Conservation (phyloP, 2,888 invertebrate genomes). For the Hirtodrosophila duncani region DNA sequence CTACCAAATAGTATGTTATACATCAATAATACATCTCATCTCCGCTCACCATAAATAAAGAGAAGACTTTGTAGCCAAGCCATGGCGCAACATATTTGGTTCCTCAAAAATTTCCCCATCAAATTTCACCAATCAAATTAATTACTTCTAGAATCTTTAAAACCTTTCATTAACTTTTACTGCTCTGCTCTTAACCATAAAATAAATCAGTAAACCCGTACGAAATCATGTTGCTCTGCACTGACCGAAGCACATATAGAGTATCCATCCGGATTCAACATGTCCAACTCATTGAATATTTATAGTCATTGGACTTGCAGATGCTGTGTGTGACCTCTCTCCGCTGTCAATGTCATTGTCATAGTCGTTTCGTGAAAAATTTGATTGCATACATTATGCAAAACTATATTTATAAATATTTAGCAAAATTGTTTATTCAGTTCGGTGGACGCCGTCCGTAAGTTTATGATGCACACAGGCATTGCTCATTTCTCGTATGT, state of each 20-base stretch:
- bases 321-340: neutral
- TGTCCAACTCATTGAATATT: constrained; percentile 42
- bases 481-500: constrained; percentile 6
- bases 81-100: no score
- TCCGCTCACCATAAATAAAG: no score
- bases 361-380: constrained; percentile 24
- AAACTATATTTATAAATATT: constrained; percentile 48
- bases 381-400: constrained; percentile 63
- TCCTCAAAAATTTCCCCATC: no score
- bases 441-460: constrained; percentile 27
- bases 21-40: no score
- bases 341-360: neutral
- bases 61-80: no score
- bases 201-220: no score
- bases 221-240: no score
- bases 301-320: constrained; percentile 39
- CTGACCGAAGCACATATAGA: constrained; percentile 28
- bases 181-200: no score
- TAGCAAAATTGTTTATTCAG: constrained; percentile 46
- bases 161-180: no score
- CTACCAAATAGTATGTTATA: no score
- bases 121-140: no score
- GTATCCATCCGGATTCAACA: constrained; percentile 40
- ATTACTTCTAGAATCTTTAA: no score
- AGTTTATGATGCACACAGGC: constrained; percentile 21